Percentiles rank a stretch among this genome's conserved stretches.
phyloP scores from a whole-genome alignment of 2,888 invertebrate genomes.

The Leptodirus hochenwartii region DNA sequence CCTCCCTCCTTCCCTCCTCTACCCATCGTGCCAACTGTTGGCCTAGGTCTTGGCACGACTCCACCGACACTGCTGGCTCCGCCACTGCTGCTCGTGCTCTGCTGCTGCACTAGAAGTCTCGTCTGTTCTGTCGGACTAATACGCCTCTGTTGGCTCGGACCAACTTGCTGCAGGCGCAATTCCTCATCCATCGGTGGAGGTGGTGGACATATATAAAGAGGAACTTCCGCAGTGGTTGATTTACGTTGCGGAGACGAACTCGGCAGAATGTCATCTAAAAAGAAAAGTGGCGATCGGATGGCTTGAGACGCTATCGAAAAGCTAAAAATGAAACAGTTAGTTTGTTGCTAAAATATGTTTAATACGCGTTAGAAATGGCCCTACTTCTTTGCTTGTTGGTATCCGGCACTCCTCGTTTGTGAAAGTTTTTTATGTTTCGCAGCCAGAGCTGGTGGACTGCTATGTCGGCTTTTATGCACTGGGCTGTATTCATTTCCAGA shows the following conservation, averaged over 20 bases:
- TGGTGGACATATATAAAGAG: conserved; percentile 32
- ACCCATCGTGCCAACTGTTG: too few species aligned
- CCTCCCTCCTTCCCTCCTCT: too few species aligned
- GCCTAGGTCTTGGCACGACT: too few species aligned
- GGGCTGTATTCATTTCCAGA: conserved; percentile 25
- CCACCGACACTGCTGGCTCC: too few species aligned
- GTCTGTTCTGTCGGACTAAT: too few species aligned
- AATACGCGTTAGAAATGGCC: conserved; percentile 3
- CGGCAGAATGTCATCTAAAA: conserved; percentile 28
- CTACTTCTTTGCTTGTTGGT: conserved; percentile 10
- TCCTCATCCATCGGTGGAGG: conserved; percentile 34
- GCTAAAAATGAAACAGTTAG: conserved; percentile 14
- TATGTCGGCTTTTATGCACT: conserved; percentile 22
- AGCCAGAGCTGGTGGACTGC: conserved; percentile 15
- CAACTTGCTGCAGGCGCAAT: conserved; percentile 26
- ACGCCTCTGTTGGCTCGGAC: too few species aligned
- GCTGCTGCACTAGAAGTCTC: too few species aligned
- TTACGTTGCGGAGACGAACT: conserved; percentile 12
- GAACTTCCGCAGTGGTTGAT: conserved; percentile 21
- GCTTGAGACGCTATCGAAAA: conserved; percentile 11
- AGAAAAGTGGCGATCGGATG: conserved; percentile 26
- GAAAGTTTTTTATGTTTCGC: too few species aligned
- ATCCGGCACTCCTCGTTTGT: too few species aligned
- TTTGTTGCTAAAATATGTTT: conserved; percentile 9
- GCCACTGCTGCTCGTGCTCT: too few species aligned